phyloP scores from a whole-genome alignment of 2,113 vertebrate species.

The Peromyscus polionotus region DNA sequence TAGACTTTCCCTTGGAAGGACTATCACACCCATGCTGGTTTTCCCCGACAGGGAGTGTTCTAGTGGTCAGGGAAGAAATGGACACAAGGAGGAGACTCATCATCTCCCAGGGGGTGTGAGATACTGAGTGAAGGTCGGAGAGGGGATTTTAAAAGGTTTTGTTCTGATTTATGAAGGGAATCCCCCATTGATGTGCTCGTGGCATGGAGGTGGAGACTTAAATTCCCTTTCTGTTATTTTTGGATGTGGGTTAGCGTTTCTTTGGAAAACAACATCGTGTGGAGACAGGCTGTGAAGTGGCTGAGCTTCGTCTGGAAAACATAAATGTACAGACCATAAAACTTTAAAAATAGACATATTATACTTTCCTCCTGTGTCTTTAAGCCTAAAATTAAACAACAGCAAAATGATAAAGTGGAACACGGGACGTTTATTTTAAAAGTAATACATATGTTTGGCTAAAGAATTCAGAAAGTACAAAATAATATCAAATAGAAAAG shows the following conservation, averaged over 20 bases:
- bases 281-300: constrained; percentile 53
- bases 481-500: neutral
- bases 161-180: constrained; percentile 49
- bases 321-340: constrained; percentile 55
- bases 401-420: constrained; percentile 38
- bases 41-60: neutral
- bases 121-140: neutral
- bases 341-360: constrained; percentile 60
- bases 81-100: neutral
- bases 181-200: constrained; percentile 59
- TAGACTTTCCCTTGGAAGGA: constrained; percentile 29
- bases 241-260: constrained; percentile 72
- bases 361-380: constrained; percentile 43
- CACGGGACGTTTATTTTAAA: neutral
- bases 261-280: constrained; percentile 57
- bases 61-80: neutral
- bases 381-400: constrained; percentile 63
- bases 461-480: constrained; percentile 8
- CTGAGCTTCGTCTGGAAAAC: constrained; percentile 71
- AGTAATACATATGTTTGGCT: neutral
- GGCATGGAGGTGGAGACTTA: constrained; percentile 44
- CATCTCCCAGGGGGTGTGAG: neutral
- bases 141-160: constrained; percentile 51
- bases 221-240: constrained; percentile 73
- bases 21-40: neutral